Percentiles rank a stretch among this genome's conserved stretches.
Conservation (phyloP, 2,888 invertebrate species). For the Drosophila cracens region DNA sequence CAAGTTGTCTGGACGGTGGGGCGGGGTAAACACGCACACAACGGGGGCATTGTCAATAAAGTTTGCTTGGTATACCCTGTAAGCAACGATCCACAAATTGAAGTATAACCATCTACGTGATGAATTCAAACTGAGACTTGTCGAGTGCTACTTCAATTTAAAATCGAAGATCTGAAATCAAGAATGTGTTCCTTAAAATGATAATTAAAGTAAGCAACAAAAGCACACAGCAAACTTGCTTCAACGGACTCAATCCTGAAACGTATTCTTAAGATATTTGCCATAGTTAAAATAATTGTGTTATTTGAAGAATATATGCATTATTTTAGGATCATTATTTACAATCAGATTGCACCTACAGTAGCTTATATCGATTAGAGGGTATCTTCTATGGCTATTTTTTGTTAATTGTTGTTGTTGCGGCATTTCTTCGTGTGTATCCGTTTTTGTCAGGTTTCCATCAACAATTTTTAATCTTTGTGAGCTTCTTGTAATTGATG, state of each 20-base stretch:
- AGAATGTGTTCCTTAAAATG: background rate
- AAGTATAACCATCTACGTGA: background rate
- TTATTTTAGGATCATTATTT: background rate
- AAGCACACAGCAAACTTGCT: background rate
- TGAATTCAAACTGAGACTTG: background rate
- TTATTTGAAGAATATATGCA: background rate
- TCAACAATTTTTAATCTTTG: constrained; percentile 59
- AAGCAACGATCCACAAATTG: background rate
- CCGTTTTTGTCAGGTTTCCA: constrained; percentile 52
- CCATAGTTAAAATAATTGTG: background rate
- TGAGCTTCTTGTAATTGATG: constrained; percentile 74
- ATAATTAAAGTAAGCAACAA: background rate
- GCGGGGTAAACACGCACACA: constrained; percentile 5
- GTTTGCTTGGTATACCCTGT: constrained; percentile 30
- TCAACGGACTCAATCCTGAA: background rate
- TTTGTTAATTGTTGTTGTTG: constrained; percentile 1
- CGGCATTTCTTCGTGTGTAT: constrained; percentile 6
- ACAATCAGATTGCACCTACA: background rate
- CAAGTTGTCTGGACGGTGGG: background rate
- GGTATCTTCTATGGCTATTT: constrained; percentile 3
- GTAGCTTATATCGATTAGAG: background rate
- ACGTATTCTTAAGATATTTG: background rate
- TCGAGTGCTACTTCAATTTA: background rate
- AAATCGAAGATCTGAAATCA: background rate
- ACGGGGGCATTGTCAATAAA: constrained; percentile 37